Percentiles rank a stretch among this genome's conserved stretches.
phyloP scores from a whole-genome alignment of 37 sponge, comb jelly and placozoan species.

The Oopsacas minuta region DNA sequence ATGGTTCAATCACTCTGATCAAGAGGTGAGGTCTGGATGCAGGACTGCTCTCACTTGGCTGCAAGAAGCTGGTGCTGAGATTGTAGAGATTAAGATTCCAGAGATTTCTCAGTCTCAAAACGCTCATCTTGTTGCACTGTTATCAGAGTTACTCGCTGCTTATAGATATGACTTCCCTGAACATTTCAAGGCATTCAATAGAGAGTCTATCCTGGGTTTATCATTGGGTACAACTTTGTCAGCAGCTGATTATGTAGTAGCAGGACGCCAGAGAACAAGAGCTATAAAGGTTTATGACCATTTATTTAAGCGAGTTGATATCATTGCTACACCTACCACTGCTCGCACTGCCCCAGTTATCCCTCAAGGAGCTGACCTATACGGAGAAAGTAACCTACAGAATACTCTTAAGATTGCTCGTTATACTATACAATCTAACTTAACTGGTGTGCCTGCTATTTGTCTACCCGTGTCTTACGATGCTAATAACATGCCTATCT shows the following conservation, averaged over 20 bases:
- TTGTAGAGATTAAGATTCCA: constrained; percentile 51
- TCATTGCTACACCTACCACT: constrained; percentile 47
- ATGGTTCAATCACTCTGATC: constrained; percentile 40
- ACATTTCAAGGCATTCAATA: constrained; percentile 39
- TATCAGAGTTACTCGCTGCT: constrained; percentile 33
- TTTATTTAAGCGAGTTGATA: constrained; percentile 20
- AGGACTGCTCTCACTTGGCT: constrained; percentile 28
- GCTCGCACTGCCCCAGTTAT: constrained; percentile 38
- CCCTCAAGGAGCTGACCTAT: constrained; percentile 12
- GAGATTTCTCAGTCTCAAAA: constrained; percentile 54
- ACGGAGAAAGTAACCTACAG: constrained; percentile 28
- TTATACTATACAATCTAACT: constrained; percentile 46
- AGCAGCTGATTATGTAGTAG: constrained; percentile 32
- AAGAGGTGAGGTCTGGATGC: constrained; percentile 31
- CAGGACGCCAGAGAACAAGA: constrained; percentile 41
- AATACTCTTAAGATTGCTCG: constrained; percentile 23
- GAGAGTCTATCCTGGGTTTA: constrained; percentile 36
- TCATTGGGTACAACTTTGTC: neutral
- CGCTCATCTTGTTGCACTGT: constrained; percentile 40
- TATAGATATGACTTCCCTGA: constrained; percentile 29
- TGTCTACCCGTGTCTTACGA: constrained; percentile 35
- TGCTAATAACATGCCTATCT: constrained; percentile 49
- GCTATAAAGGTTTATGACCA: constrained; percentile 27
- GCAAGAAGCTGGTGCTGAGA: constrained; percentile 36
- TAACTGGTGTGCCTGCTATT: constrained; percentile 50